Conservation (phyloP, 2,888 invertebrate genomes). For the Sphaerophoria rueppellii region DNA sequence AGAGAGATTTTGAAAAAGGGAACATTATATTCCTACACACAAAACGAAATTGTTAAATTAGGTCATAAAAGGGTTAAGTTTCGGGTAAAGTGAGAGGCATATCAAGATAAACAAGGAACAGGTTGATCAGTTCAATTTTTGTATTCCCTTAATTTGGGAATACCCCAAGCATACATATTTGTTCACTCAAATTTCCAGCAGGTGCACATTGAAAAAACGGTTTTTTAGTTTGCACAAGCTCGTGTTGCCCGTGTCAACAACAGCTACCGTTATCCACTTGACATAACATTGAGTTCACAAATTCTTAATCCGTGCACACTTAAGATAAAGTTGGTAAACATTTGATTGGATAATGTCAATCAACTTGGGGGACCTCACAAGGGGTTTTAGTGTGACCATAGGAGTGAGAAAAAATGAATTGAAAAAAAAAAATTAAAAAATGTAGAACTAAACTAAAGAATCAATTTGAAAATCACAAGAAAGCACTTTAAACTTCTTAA, state of each 20-base stretch:
- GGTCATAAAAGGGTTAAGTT: constrained; percentile 59
- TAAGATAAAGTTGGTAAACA: neutral
- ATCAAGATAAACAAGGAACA: neutral
- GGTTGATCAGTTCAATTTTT: neutral
- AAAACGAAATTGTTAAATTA: constrained; percentile 55
- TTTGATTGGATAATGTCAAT: constrained; percentile 25
- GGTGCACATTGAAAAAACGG: constrained; percentile 18
- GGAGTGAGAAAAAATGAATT: neutral
- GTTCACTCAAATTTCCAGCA: constrained; percentile 11
- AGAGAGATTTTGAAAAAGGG: neutral
- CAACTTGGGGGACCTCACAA: constrained; percentile 27
- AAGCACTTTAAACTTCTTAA: no score
- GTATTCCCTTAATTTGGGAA: neutral
- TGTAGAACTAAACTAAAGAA: no score
- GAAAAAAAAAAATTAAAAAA: no score
- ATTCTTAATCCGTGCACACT: constrained; percentile 33
- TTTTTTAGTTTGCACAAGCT: neutral
- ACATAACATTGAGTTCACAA: constrained; percentile 36
- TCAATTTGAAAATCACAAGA: no score
- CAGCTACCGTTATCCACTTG: constrained; percentile 35
- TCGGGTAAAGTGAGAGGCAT: neutral
- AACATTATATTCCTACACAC: neutral
- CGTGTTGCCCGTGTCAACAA: constrained; percentile 30
- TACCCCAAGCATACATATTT: neutral
- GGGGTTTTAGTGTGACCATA: constrained; percentile 9